Conservation (phyloP, 2,113 vertebrate species). For the Tauraco erythrolophus region DNA sequence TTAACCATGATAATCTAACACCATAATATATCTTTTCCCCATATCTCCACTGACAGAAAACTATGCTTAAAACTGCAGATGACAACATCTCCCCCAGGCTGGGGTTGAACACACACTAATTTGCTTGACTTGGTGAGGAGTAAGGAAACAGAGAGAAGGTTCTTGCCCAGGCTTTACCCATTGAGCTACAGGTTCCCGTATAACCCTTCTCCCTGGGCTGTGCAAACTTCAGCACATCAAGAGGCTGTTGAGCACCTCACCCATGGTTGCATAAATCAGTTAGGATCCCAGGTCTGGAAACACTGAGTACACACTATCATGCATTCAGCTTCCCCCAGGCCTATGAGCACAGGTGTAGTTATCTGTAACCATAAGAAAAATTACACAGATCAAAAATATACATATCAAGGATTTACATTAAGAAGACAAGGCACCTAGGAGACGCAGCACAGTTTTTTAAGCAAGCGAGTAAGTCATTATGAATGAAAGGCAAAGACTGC, state of each 20-base stretch:
- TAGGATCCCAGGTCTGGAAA: neutral
- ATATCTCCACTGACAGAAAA: neutral
- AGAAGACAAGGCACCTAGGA: neutral
- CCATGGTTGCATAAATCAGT: neutral
- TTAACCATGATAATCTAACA: neutral
- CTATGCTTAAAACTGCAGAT: neutral
- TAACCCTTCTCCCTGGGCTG: neutral
- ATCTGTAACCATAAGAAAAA: neutral
- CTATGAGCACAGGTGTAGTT: neutral
- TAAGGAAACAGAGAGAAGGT: neutral
- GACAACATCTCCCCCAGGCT: neutral
- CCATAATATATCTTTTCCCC: neutral
- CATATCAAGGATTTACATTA: neutral
- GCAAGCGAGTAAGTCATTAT: neutral
- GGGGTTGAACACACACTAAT: neutral
- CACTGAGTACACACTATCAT: neutral
- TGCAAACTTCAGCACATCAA: neutral
- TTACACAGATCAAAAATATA: neutral
- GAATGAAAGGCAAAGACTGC: constrained; percentile 41
- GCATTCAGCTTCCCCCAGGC: neutral
- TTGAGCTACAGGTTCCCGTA: fast-evolving
- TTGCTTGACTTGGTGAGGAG: neutral
- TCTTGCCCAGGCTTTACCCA: neutral
- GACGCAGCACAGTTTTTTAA: neutral
- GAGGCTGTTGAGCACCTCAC: neutral